Conservation (phyloP, 2,113 vertebrate species). For the Pleuronectes platessa region DNA sequence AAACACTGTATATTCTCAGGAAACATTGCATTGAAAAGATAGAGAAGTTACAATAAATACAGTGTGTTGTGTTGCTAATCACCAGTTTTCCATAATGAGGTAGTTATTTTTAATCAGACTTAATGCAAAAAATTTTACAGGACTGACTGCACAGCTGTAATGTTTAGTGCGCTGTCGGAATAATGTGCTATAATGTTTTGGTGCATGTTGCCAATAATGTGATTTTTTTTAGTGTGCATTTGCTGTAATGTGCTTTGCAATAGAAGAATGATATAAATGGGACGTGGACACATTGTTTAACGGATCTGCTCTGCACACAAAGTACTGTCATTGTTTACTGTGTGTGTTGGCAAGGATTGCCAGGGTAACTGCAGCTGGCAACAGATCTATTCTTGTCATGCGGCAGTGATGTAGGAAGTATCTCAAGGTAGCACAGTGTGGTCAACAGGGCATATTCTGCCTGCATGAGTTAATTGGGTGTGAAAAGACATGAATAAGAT, state of each 20-base stretch:
- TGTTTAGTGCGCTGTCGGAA: not conserved
- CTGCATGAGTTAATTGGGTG: constrained; percentile 76
- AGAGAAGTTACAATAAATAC: not conserved
- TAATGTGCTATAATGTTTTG: not conserved
- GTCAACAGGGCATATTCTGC: constrained; percentile 68
- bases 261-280: constrained; percentile 6
- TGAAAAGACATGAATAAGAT: constrained; percentile 77
- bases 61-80: not conserved
- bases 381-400: constrained; percentile 68
- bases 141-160: constrained; percentile 4
- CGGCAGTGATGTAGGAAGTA: constrained; percentile 59
- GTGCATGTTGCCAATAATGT: not conserved
- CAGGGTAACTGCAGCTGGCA: constrained; percentile 68
- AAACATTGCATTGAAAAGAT: not conserved
- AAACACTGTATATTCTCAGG: not conserved
- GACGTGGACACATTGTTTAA: constrained; percentile 2
- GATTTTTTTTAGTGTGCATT: not conserved
- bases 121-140: not conserved
- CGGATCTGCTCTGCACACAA: constrained; percentile 22
- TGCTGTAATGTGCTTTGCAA: constrained; percentile 11
- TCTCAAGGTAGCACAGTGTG: constrained; percentile 46
- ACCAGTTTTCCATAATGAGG: not conserved
- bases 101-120: not conserved
- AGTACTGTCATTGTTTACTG: constrained; percentile 32
- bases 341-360: constrained; percentile 54